A percentile compares a stretch with the other conserved stretches of the same genome.
phyloP scores from a whole-genome alignment of 2,797 vertebrate species.

The Chaunax sp. region DNA sequence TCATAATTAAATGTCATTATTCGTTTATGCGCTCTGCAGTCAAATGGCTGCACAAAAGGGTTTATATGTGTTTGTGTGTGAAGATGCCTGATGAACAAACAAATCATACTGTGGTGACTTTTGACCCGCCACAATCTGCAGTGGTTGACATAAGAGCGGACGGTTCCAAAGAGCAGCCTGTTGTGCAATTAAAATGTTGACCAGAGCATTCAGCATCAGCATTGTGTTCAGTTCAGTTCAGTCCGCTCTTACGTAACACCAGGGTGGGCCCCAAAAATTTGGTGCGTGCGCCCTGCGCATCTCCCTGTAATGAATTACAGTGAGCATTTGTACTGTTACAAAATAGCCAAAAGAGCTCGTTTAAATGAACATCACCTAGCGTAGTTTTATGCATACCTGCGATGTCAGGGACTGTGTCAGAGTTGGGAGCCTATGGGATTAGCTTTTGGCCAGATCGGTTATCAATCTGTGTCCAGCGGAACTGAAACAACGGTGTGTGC shows the following conservation, averaged over 20 bases:
- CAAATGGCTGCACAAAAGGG: slow-evolving; percentile 3
- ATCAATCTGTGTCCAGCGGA: too few relatives aligned
- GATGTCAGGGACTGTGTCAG: too few relatives aligned
- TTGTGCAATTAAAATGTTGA: slow-evolving; percentile 65
- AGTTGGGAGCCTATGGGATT: background rate
- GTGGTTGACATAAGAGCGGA: slow-evolving; percentile 48
- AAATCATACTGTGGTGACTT: slow-evolving; percentile 41
- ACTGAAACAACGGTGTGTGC: too few relatives aligned
- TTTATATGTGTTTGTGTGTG: background rate
- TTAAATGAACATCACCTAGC: background rate
- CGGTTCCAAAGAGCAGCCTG: slow-evolving; percentile 56
- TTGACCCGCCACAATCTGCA: slow-evolving; percentile 52
- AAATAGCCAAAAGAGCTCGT: background rate
- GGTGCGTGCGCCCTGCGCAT: background rate
- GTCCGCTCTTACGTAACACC: slow-evolving; percentile 53
- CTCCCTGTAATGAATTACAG: background rate
- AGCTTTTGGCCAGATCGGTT: too few relatives aligned
- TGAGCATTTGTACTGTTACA: background rate
- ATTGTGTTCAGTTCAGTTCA: slow-evolving; percentile 27
- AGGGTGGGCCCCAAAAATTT: slow-evolving; percentile 12
- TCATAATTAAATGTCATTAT: slow-evolving; percentile 55
- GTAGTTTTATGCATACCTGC: background rate
- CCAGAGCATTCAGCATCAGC: slow-evolving; percentile 25
- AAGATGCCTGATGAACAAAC: slow-evolving; percentile 16
- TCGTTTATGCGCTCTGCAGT: slow-evolving; percentile 22